These are phyloP conservation scores for Tetramorium alpestre DNA, from an alignment of 1,140 invertebrate species.

Conservation along the genomic window DNA sequence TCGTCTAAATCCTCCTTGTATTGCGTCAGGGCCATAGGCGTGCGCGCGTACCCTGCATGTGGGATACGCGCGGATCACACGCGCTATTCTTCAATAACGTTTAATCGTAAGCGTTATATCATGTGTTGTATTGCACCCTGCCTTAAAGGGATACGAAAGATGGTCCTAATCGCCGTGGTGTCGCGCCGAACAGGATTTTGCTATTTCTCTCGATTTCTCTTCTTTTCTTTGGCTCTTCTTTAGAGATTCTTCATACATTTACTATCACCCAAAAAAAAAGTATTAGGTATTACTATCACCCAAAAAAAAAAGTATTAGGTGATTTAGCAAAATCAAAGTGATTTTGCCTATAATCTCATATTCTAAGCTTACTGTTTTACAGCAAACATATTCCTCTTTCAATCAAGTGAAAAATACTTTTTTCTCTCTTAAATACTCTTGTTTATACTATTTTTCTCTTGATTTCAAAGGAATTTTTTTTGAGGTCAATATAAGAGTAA, in stretches of 20 bases:
- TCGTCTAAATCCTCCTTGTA: slow-evolving; percentile 71
- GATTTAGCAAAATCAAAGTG: too few species aligned
- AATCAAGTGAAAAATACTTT: too few species aligned
- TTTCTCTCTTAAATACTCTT: too few species aligned
- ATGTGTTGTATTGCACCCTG: slow-evolving; percentile 74
- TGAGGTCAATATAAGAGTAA: too few species aligned
- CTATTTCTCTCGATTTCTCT: neutral
- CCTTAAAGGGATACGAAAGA: slow-evolving; percentile 77
- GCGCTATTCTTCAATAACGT: slow-evolving; percentile 67
- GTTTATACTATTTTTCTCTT: too few species aligned
- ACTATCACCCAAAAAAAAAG: neutral
- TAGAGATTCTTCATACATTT: neutral
- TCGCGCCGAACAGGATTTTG: slow-evolving; percentile 8
- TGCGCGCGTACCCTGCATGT: slow-evolving; percentile 34
- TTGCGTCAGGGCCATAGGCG: slow-evolving; percentile 68
- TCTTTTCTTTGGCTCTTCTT: neutral
- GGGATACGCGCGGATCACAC: slow-evolving; percentile 49
- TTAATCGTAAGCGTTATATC: slow-evolving; percentile 75
- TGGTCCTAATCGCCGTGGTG: slow-evolving; percentile 59
- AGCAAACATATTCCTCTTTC: too few species aligned
- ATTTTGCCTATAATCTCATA: too few species aligned
- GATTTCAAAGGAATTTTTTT: too few species aligned
- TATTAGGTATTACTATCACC: neutral
- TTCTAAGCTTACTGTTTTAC: too few species aligned
- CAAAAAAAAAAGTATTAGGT: too few species aligned